Percentiles rank a stretch among this genome's conserved stretches.
Conservation (phyloP, 2,797 vertebrate genomes). For the Melanitta fusca region DNA sequence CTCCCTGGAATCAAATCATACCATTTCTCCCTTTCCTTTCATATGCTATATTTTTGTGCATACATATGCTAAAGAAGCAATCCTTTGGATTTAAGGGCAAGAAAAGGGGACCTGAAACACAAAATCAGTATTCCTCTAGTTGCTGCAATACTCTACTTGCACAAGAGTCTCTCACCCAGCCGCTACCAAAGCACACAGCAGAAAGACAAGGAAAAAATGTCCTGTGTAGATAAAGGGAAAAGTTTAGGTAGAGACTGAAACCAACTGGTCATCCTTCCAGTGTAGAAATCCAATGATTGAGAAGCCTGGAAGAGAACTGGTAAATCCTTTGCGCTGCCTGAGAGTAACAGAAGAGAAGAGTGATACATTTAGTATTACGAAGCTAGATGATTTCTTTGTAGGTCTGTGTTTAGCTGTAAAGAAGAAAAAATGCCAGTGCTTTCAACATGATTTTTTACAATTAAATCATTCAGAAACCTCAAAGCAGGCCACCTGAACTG, state of each 20-base stretch:
- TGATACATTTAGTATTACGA: constrained; percentile 26
- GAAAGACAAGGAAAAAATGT: constrained; percentile 65
- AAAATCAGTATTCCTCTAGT: constrained; percentile 51
- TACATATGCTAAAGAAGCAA: background rate
- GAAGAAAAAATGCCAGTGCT: constrained; percentile 38
- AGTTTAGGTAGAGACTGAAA: constrained; percentile 60
- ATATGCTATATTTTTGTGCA: background rate
- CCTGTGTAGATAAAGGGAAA: constrained; percentile 68
- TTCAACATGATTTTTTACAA: constrained; percentile 17
- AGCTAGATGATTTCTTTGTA: constrained; percentile 5
- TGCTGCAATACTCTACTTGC: constrained; percentile 23
- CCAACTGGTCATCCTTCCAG: constrained; percentile 57
- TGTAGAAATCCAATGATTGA: background rate
- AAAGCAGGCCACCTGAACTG: background rate
- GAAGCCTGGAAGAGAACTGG: constrained; percentile 74
- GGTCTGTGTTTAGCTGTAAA: constrained; percentile 42
- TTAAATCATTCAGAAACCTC: constrained; percentile 1
- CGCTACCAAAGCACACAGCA: background rate
- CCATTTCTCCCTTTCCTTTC: background rate
- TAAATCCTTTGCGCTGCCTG: constrained; percentile 66
- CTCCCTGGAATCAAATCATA: constrained; percentile 14
- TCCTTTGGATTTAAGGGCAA: constrained; percentile 37
- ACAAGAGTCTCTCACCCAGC: constrained; percentile 52
- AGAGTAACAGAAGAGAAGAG: constrained; percentile 67
- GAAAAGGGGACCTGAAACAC: constrained; percentile 63